phyloP scores from a whole-genome alignment of 2,888 invertebrate species.

The Drosophila vallismaia region DNA sequence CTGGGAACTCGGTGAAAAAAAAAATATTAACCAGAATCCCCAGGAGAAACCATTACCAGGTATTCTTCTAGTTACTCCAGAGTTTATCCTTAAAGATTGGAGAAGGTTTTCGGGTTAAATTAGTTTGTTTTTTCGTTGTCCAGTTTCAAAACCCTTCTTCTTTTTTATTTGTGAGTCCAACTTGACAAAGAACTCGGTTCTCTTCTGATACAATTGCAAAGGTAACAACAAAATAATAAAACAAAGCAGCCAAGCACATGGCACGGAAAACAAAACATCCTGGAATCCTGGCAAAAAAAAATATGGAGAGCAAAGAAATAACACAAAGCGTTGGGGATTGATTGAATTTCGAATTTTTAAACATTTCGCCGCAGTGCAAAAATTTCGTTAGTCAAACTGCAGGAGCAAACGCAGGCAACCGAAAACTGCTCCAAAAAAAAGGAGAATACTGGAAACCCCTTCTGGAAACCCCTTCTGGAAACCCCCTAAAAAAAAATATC shows the following conservation, averaged over 20 bases:
- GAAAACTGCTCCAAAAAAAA: conserved; percentile 22
- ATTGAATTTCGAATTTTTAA: conserved; percentile 77
- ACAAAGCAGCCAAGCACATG: conserved; percentile 36
- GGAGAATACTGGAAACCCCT: conserved; percentile 8
- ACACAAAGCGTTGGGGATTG: conserved; percentile 71
- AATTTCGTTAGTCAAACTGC: conserved; percentile 65
- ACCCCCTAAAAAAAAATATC: conserved; percentile 1
- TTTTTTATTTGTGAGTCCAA: too few species aligned
- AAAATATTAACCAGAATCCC: conserved; percentile 1
- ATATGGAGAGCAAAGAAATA: conserved; percentile 9
- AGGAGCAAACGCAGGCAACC: conserved; percentile 38
- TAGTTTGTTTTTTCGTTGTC: too few species aligned
- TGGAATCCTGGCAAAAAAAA: too few species aligned
- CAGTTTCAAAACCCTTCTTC: too few species aligned
- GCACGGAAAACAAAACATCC: conserved; percentile 2
- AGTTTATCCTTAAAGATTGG: too few species aligned
- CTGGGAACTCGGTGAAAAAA: neutral
- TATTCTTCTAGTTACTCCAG: neutral
- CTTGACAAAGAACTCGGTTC: conserved; percentile 54
- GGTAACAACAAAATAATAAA: conserved; percentile 55
- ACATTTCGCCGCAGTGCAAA: conserved; percentile 70
- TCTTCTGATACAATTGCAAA: conserved; percentile 66
- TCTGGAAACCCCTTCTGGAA: conserved; percentile 3
- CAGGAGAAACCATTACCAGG: neutral
- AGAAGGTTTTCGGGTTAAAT: too few species aligned